Conservation (phyloP, 2,797 vertebrate species). For the Labeo calbasu region DNA sequence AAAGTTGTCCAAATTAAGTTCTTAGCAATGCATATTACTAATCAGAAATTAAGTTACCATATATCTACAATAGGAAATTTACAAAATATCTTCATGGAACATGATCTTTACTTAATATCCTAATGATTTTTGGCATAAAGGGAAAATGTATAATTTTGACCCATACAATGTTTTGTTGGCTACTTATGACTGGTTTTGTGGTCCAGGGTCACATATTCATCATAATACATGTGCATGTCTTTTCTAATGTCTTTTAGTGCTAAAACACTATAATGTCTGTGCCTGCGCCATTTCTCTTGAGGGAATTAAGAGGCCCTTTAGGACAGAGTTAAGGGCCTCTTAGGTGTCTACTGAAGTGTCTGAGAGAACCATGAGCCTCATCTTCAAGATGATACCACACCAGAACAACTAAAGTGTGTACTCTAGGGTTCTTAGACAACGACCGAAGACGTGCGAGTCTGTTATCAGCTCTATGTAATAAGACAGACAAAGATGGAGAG, state of each 20-base stretch:
- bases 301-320: slow-evolving; percentile 69
- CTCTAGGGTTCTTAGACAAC: slow-evolving; percentile 18
- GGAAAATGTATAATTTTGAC: too few species aligned
- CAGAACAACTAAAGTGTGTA: slow-evolving; percentile 53
- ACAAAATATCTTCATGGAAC: too few species aligned
- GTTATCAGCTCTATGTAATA: slow-evolving; percentile 24
- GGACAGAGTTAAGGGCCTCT: slow-evolving; percentile 70
- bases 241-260: not conserved
- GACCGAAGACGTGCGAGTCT: not conserved
- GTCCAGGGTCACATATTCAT: not conserved
- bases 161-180: too few species aligned
- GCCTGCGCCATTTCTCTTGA: slow-evolving; percentile 53
- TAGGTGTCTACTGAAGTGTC: slow-evolving; percentile 73
- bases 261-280: slow-evolving; percentile 37
- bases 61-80: too few species aligned
- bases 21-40: too few species aligned
- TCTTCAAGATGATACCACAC: slow-evolving; percentile 68
- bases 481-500: slow-evolving; percentile 39
- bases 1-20: too few species aligned
- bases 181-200: too few species aligned
- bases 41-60: too few species aligned
- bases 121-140: too few species aligned
- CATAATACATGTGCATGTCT: not conserved
- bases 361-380: slow-evolving; percentile 72
- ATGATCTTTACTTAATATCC: too few species aligned